These are phyloP conservation scores for Zoanthus sociatus DNA, from an alignment of 92 coral and sea anemone species.

Conservation along the genomic window DNA sequence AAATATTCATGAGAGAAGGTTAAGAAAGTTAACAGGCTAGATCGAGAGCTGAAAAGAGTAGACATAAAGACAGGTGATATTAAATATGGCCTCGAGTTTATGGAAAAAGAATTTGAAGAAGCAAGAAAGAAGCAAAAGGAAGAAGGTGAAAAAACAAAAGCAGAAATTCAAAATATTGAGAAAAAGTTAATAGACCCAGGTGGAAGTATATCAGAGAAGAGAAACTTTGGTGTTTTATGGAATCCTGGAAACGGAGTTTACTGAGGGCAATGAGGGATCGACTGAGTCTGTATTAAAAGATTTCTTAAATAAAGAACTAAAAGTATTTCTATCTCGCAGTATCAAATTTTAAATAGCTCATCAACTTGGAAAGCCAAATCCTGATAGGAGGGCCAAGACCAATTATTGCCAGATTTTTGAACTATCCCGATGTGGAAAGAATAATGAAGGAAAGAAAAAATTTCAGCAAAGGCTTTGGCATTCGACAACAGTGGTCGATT, in stretches of 20 bases:
- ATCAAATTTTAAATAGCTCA: conserved; percentile 25
- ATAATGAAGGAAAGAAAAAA: conserved; percentile 12
- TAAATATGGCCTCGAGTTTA: not conserved
- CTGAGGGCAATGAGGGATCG: conserved; percentile 19
- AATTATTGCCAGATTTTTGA: conserved; percentile 26
- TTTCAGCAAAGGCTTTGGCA: conserved; percentile 5
- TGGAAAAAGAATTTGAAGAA: conserved; percentile 11
- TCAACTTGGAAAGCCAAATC: conserved; percentile 19
- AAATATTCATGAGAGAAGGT: not conserved
- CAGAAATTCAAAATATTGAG: not conserved
- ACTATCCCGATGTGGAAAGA: conserved; percentile 7
- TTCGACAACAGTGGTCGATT: no score
- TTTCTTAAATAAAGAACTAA: conserved; percentile 29
- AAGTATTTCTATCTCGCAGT: conserved; percentile 5
- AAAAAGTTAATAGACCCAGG: not conserved
- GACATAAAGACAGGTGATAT: not conserved
- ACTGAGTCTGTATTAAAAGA: conserved; percentile 23
- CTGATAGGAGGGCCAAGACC: conserved; percentile 10
- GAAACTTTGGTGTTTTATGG: conserved; percentile 14
- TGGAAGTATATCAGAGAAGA: conserved; percentile 29
- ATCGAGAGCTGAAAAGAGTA: not conserved
- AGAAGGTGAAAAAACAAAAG: not conserved
- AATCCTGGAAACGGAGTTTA: not conserved
- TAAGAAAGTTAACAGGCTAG: not conserved
- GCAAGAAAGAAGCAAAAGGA: not conserved